phyloP scores from a whole-genome alignment of 2,888 invertebrate species.

The Hyles lineata region DNA sequence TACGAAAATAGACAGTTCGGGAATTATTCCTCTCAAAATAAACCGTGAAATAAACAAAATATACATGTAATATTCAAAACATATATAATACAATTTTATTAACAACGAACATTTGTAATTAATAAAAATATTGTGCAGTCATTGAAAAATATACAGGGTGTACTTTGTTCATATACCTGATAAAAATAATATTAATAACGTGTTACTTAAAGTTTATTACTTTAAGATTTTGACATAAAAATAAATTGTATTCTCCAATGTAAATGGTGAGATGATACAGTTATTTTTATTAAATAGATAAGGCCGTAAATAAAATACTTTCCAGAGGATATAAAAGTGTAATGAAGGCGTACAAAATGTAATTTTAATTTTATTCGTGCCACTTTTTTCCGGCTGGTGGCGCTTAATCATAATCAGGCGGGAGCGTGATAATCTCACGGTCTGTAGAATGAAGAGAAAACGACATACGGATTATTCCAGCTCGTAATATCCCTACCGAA shows the following conservation, averaged over 20 bases:
- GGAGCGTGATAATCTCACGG: constrained; percentile 68
- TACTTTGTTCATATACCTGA: no score
- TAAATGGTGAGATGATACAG: background rate
- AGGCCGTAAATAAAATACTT: constrained; percentile 43
- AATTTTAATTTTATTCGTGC: constrained; percentile 70
- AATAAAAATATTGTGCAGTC: no score
- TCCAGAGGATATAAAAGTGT: constrained; percentile 50
- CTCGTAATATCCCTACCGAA: constrained; percentile 58
- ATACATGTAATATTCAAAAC: no score
- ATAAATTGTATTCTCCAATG: background rate
- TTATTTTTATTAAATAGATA: constrained; percentile 20
- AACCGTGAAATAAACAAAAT: no score
- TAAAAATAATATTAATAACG: no score
- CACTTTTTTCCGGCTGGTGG: constrained; percentile 61
- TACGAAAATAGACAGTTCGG: no score
- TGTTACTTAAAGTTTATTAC: no score
- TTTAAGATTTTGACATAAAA: no score
- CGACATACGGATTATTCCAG: constrained; percentile 62
- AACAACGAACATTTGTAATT: no score
- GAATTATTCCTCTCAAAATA: no score
- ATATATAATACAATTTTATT: no score
- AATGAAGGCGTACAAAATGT: constrained; percentile 63
- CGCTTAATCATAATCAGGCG: constrained; percentile 75
- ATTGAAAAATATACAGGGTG: no score
- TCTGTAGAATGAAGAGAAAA: constrained; percentile 65